Evolutionary conservation across 37 sponge, comb jelly and placozoan genomes (phyloP), one percentile per base, ranked within the genome.

Genomic region (Cladorhizidae sp.): DNA sequence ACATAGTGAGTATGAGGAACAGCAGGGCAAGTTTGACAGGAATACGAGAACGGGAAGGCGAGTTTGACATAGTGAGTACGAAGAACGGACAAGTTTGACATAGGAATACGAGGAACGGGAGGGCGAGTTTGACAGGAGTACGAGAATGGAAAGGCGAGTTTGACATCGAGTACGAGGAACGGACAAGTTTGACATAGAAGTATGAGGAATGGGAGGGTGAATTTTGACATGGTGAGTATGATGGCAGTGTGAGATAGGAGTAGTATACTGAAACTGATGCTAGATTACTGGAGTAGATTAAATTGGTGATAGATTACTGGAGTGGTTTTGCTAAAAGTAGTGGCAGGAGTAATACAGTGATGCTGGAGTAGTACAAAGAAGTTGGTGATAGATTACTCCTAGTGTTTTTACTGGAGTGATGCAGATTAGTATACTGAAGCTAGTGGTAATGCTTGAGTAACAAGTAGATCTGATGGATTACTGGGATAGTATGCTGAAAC

Each of bases 11-110:
- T 98, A 98, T 59, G 93, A 91, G 29, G 98, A 98, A 77, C 85
- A 78, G 62, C 96, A 98, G 74, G 85, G 84, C 40, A 96, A 98
- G 59, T 98, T 98, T 93, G 98, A 98, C 70, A 86, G 45, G 98
- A 98, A 63, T 98, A 98, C 92, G 89, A 29, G 98, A 98, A 77
- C 85, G 76, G 62, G 98, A 98, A 73, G 85, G 84, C 40, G 98
- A 98, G 59, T 98, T 98, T 93, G 98, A 98, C 70, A 86, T 95
- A 64, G 94, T 93, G n/a, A 78, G n/a, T 98, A 98, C 49, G 93
- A 91, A 29, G 98, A 98, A 77, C 85, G 74, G 85, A 87, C 40
- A 96, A 98, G 59, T 98, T 98, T 93, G 98, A 98, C 70, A n/a
- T n/a, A 86, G 45, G 98, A 98, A 63, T 98, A 98, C 92, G 89